Evolutionary conservation across 2,113 vertebrate species (phyloP).

Genomic region (Ivindomyrus marchei): DNA sequence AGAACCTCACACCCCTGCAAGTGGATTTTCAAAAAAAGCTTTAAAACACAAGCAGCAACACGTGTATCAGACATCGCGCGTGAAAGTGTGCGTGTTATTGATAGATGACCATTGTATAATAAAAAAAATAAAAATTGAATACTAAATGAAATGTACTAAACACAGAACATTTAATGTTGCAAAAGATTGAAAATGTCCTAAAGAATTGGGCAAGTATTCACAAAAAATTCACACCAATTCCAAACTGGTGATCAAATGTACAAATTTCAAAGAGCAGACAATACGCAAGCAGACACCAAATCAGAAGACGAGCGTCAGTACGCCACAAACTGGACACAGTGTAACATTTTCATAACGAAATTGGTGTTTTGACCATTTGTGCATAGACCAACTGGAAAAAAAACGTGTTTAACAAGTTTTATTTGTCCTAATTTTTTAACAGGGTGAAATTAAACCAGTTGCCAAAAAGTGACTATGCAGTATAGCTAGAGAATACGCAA

Average conservation of each 20-base stretch:
- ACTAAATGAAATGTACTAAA: neutral
- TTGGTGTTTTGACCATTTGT: constrained; percentile 26
- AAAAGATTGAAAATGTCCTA: neutral
- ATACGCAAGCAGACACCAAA: neutral
- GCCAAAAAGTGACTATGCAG: constrained; percentile 27
- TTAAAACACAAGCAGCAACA: neutral
- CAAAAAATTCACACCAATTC: constrained; percentile 1
- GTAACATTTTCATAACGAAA: neutral
- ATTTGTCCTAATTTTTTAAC: constrained; percentile 37
- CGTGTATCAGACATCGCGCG: neutral
- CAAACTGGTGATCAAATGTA: neutral
- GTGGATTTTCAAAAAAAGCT: neutral
- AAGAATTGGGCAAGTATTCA: neutral
- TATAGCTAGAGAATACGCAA: constrained; percentile 18
- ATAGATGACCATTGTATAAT: neutral
- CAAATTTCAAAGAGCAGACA: neutral
- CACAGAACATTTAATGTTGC: constrained; percentile 1
- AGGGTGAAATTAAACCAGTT: neutral
- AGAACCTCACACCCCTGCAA: neutral
- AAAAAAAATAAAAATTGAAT: neutral
- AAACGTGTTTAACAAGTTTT: constrained; percentile 12
- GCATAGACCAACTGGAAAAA: constrained; percentile 52
- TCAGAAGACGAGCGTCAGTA: neutral
- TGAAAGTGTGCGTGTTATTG: neutral
- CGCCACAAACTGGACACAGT: neutral